phyloP scores from a whole-genome alignment of 2,888 invertebrate species.

The Andrena minutula region DNA sequence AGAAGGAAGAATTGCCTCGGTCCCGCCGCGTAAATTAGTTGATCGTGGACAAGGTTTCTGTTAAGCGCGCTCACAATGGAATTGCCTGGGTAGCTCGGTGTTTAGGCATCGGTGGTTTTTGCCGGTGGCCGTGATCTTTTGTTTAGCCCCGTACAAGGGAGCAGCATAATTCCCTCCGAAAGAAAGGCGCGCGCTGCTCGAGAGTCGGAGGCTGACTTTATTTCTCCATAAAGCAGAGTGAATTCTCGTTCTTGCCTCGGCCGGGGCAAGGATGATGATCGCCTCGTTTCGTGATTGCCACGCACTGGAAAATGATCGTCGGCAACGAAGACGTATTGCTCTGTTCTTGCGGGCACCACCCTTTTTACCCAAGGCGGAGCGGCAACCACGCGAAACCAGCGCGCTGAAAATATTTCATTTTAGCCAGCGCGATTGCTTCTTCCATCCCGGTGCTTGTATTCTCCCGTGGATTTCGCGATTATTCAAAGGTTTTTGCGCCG shows the following conservation, averaged over 20 bases:
- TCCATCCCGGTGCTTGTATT: neutral
- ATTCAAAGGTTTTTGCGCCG: too few relatives aligned
- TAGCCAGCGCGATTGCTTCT: neutral
- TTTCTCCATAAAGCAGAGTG: constrained; percentile 66
- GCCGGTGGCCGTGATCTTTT: constrained; percentile 56
- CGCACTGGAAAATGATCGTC: constrained; percentile 63
- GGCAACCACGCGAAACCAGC: neutral
- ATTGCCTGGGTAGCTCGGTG: constrained; percentile 28
- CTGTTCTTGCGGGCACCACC: constrained; percentile 45
- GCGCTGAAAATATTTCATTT: constrained; percentile 15
- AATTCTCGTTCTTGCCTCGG: constrained; percentile 65
- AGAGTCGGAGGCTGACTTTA: constrained; percentile 50
- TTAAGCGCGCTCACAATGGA: constrained; percentile 23
- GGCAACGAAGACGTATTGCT: constrained; percentile 61
- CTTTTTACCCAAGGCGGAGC: neutral
- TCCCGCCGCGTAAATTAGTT: constrained; percentile 28
- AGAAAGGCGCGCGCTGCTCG: constrained; percentile 48
- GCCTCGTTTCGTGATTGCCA: constrained; percentile 68
- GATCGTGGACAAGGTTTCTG: constrained; percentile 27
- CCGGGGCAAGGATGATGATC: constrained; percentile 59
- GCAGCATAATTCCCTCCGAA: constrained; percentile 60
- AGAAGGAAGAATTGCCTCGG: neutral
- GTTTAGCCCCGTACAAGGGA: constrained; percentile 61
- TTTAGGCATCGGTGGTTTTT: constrained; percentile 57
- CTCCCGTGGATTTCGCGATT: too few relatives aligned